Evolutionary conservation across 2,888 invertebrate genomes (phyloP), one percentile per base, ranked within the genome.

Genomic region (Andrena bicolor): DNA sequence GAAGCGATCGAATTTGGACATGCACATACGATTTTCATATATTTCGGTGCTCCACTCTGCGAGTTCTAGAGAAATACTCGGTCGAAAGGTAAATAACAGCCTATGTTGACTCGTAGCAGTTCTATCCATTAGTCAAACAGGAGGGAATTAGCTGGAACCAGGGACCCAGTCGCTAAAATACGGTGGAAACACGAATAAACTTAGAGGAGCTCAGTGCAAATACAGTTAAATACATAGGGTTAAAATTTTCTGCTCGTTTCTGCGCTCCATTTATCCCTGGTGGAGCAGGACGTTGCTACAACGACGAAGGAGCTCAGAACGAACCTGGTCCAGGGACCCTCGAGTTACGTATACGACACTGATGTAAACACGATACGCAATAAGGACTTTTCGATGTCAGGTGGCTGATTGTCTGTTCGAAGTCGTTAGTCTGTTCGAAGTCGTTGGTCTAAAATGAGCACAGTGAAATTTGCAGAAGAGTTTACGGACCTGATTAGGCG

Each of bases 111-210:
- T 65, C 48, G 32, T 35, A 83, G 72, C 53, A 61, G 60, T 49
- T 69, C 60, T 49, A 49, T 64, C 77, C 80, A 80, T 82, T 90
- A 77, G 83, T 84, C 87, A 88, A 90, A 90, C 82, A 90, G 82
- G 60, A 35, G 84, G 79, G 90, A 92, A 92, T 92, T 92, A 91
- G 90, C 87, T 82, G 87, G 87, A 91, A 90, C 90, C 88, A 89
- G 82, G 81, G 82, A 79, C 6, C 28, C 87, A 74, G 76, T 86
- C 80, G 89, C 83, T 85, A 76, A 89, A 90, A 89, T 83, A 84
- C 73, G 80, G 77, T 65, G 81, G 87, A 79, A 77, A 70, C 74
- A 71, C 75, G 80, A 85, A 82, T 83, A 87, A 86, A 85, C 84
- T 74, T 30, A 56, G 61, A 72, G 69, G 68, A 61, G 71, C 60